Evolutionary conservation across 2,888 invertebrate genomes (phyloP).

Genomic region (Phania funesta): DNA sequence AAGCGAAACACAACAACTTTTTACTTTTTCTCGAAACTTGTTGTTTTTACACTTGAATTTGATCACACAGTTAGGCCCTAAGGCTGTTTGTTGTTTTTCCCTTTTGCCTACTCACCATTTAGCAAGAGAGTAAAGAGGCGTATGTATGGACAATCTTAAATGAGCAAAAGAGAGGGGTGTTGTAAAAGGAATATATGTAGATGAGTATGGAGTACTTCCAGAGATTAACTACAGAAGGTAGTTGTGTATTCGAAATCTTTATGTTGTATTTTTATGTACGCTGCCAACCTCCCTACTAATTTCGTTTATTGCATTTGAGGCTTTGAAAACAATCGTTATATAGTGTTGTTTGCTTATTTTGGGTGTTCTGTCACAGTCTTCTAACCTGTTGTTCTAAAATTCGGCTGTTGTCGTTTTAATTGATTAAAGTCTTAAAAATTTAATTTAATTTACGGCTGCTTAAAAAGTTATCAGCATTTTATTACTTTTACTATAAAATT

Average conservation of each 20-base stretch:
- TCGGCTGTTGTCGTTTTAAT: background rate
- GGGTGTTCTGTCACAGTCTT: background rate
- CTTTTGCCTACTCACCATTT: background rate
- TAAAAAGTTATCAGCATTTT: background rate
- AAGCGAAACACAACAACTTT: background rate
- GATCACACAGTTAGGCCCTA: constrained; percentile 11
- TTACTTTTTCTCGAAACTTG: background rate
- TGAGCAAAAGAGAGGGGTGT: background rate
- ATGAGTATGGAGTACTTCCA: no score
- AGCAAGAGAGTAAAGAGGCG: background rate
- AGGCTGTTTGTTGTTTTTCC: background rate
- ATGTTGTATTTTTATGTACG: background rate
- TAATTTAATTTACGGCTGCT: background rate
- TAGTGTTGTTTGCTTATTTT: background rate
- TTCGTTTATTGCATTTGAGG: background rate
- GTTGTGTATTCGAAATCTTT: no score
- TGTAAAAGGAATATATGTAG: background rate
- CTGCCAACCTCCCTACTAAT: no score
- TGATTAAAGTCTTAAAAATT: constrained; percentile 22
- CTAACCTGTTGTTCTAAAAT: background rate
- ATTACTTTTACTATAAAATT: constrained; percentile 1
- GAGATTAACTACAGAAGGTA: no score
- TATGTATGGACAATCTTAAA: background rate
- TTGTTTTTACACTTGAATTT: background rate
- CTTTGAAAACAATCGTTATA: constrained; percentile 31